A percentile compares a stretch with the other conserved stretches of the same genome.
These are phyloP conservation scores for Argyrosomus japonicus DNA, from an alignment of 2,113 vertebrate species.

Conservation along the genomic window DNA sequence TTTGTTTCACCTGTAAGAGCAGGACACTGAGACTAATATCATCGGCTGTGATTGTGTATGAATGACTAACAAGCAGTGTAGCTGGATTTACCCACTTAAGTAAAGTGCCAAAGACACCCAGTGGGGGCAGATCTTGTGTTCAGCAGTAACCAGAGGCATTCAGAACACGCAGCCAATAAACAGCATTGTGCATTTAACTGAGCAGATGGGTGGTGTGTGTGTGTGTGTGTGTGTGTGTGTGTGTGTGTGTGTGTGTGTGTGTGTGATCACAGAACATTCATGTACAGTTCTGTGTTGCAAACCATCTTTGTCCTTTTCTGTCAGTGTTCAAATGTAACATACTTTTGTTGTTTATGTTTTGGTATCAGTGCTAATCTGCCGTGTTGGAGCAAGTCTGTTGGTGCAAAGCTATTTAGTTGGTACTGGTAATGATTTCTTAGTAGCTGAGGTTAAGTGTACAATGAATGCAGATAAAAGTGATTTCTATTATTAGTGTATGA, in stretches of 20 bases:
- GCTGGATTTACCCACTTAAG: neutral
- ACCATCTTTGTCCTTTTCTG: neutral
- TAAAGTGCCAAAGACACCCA: neutral
- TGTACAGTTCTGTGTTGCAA: neutral
- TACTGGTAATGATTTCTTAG: neutral
- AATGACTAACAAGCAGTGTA: neutral
- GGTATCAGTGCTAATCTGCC: neutral
- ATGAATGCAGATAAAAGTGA: neutral
- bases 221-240: neutral
- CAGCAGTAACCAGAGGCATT: neutral
- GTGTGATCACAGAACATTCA: conserved; percentile 2
- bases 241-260: neutral
- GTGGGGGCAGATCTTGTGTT: neutral
- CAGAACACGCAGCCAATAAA: neutral
- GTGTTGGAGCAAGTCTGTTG: neutral
- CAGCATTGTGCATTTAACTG: neutral
- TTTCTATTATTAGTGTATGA: neutral
- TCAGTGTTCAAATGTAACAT: neutral
- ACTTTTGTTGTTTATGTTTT: conserved; percentile 24
- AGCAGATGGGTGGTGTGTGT: neutral
- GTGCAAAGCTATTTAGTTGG: neutral
- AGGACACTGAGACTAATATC: neutral
- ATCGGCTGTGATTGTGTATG: neutral
- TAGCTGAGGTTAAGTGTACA: neutral
- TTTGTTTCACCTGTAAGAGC: neutral